Evolutionary conservation across 1,140 invertebrate genomes (phyloP).

Genomic region (Acromyrmex echinatior): DNA sequence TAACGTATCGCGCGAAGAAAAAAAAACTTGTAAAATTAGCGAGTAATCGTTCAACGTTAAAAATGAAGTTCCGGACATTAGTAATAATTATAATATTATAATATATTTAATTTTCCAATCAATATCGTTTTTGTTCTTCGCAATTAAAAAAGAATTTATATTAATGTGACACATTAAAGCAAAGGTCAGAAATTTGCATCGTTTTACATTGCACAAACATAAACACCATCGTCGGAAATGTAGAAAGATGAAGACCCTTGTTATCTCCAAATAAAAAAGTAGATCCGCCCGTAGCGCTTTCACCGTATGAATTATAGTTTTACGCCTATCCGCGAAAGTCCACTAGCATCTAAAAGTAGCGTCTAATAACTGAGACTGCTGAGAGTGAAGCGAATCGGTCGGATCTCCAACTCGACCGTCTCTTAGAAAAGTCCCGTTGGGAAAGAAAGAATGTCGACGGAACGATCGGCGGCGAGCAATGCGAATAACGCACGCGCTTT

Average conservation of each 20-base stretch:
- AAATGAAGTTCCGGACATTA: neutral
- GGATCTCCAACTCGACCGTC: neutral
- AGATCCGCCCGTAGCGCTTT: neutral
- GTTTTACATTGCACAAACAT: neutral
- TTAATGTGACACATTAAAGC: neutral
- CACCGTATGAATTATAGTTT: conserved; percentile 1
- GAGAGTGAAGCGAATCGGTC: conserved; percentile 2
- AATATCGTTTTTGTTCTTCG: neutral
- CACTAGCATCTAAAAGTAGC: neutral
- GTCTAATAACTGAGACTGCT: neutral
- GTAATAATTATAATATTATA: neutral
- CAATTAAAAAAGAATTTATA: neutral
- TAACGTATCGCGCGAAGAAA: neutral
- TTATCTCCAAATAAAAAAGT: neutral
- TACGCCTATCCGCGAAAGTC: neutral
- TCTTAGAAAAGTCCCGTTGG: neutral
- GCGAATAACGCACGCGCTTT: conserved; percentile 9
- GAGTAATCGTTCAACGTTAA: neutral
- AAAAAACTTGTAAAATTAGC: neutral
- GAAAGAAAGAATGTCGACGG: neutral
- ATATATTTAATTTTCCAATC: neutral
- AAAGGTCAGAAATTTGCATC: neutral
- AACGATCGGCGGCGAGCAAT: neutral
- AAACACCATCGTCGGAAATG: neutral
- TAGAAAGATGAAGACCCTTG: neutral